Evolutionary conservation across 92 coral and sea anemone species (phyloP), one percentile per base, ranked within the genome.

Genomic region (Phenganax marumi): DNA sequence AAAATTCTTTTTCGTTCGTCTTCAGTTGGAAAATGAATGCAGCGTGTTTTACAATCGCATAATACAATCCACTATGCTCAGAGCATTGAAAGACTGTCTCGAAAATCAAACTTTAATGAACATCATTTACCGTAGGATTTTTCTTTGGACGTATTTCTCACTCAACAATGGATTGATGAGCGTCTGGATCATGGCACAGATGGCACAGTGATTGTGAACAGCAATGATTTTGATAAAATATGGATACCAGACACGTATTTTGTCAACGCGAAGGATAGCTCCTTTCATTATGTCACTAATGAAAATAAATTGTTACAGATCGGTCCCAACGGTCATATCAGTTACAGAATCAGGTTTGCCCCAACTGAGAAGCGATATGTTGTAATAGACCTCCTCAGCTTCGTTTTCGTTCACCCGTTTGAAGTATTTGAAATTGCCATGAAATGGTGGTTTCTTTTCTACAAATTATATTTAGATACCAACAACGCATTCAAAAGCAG

Each of bases 241-340:
- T 96, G 99, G 99, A 85, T 92, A 91, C 99, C 99, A 18, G 99
- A 96, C 66, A 87, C 99, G 52, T 96, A 96, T 77, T 96, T 96
- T 77, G 97, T 92, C 24, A 96, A 96, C 66, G 97, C 99, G 12
- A 96, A 96, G 68, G 86, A 93, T 10, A 97, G 99, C 73, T 89
- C 90, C 54, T 96, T 96, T 71, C 99, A 96, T 69, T 89, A 87
- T 72, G 96, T 96, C 61, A 96, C 97, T 6, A 92, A 92, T 16
- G 91, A 96, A 58, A 96, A 96, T 63, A 88, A 91, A 81, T 89
- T 92, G 95, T 85, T 96, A 0, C 85, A 91, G 99, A 92, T 96
- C 52, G 85, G 71, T 8, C 99, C 99, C 19, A 89, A 88, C 49
- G 99, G 97, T 12, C 0, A 81, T 19, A 90, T 96, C 53, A 89